Evolutionary conservation across 2,797 vertebrate species (phyloP).

Genomic region (Poecilia gillii): DNA sequence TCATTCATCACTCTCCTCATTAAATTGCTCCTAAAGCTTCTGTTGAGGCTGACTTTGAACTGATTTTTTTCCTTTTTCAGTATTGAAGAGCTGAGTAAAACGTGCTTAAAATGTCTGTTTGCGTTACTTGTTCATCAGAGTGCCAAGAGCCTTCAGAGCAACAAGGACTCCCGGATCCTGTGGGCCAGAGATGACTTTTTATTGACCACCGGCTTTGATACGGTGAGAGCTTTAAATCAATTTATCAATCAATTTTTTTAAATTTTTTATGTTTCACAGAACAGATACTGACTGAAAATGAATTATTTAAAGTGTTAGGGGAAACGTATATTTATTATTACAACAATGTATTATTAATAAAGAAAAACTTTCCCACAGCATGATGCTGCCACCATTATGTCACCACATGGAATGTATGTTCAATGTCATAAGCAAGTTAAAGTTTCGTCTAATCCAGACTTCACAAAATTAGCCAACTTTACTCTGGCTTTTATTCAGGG

Average conservation of each 20-base stretch:
- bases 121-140: constrained; percentile 76
- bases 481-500: not conserved
- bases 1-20: constrained; percentile 35
- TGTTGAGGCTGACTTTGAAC: not conserved
- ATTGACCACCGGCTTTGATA: constrained; percentile 90
- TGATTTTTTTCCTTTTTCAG: not conserved
- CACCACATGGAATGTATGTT: not conserved
- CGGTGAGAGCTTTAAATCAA: constrained; percentile 76
- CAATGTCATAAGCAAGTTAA: not conserved
- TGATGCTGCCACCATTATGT: not conserved
- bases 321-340: not conserved
- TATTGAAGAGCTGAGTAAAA: not conserved
- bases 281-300: not conserved
- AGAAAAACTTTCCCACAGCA: not conserved
- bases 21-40: constrained; percentile 17
- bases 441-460: not conserved
- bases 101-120: not conserved
- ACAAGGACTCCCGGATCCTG: constrained; percentile 87
- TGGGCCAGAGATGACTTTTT: constrained; percentile 88
- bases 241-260: not conserved
- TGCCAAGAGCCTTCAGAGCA: constrained; percentile 82
- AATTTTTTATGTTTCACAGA: not conserved
- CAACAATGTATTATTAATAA: not conserved
- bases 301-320: not conserved
- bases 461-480: not conserved